These are phyloP conservation scores for Bibio marci DNA, from an alignment of 2,888 invertebrate species.

Conservation along the genomic window DNA sequence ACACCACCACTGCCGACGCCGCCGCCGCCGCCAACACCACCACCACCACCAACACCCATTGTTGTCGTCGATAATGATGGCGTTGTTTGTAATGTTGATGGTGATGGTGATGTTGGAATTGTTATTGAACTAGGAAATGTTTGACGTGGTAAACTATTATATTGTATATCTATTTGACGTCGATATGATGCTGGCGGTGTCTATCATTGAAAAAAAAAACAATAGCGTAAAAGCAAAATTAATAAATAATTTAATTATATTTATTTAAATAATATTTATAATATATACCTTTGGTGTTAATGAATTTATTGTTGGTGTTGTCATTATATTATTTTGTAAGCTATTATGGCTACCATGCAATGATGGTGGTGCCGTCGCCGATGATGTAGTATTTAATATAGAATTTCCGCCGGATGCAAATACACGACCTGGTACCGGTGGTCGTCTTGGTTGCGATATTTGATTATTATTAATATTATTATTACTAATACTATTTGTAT, in stretches of 20 bases:
- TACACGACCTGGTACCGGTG: constrained; percentile 12
- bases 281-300: constrained; percentile 30
- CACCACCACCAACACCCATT: background rate
- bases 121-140: constrained; percentile 34
- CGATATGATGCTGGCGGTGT: constrained; percentile 61
- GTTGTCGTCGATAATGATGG: constrained; percentile 1
- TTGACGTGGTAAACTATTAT: constrained; percentile 63
- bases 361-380: constrained; percentile 5
- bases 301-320: constrained; percentile 14
- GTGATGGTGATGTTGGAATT: constrained; percentile 1
- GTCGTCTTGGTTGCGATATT: constrained; percentile 18
- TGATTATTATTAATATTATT: constrained; percentile 9
- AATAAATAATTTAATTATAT: background rate
- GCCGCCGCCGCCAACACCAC: too few species aligned
- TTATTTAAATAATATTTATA: background rate
- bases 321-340: constrained; percentile 16
- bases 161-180: constrained; percentile 57
- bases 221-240: background rate
- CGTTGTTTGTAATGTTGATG: constrained; percentile 3
- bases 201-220: constrained; percentile 24
- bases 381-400: constrained; percentile 16
- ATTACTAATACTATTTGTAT: constrained; percentile 8
- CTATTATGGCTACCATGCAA: constrained; percentile 27
- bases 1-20: too few species aligned
- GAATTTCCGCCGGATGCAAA: constrained; percentile 19